Percentiles rank a stretch among this genome's conserved stretches.
These are phyloP conservation scores for Hemiscyllium ocellatum DNA, from an alignment of 2,113 vertebrate genomes.

Conservation along the genomic window DNA sequence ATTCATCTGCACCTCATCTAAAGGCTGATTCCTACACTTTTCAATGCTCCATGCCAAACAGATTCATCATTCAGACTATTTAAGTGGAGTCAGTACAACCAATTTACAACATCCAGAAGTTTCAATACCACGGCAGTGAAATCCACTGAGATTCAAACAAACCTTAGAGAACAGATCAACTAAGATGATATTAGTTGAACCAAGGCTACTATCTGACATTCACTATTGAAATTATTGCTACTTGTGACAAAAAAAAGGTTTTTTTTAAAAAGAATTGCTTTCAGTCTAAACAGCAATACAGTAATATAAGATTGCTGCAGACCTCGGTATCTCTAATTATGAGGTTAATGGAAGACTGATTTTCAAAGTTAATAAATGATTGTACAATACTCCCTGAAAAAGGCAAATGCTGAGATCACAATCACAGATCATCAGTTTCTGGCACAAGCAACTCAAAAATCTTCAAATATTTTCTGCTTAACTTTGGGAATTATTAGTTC, in stretches of 20 bases:
- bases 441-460: neutral
- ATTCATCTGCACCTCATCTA: neutral
- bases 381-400: neutral
- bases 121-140: neutral
- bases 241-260: neutral
- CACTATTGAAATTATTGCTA: neutral
- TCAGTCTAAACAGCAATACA: neutral
- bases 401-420: neutral
- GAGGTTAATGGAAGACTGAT: neutral
- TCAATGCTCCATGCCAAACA: neutral
- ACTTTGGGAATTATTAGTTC: neutral
- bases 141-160: neutral
- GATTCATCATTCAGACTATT: neutral
- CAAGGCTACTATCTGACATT: neutral
- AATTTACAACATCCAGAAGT: neutral
- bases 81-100: neutral
- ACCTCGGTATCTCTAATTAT: neutral
- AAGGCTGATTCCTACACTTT: neutral
- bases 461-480: neutral
- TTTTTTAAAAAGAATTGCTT: neutral
- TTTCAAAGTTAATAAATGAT: neutral
- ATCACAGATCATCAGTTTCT: neutral
- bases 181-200: neutral
- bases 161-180: neutral
- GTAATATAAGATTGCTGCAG: neutral